Percentiles rank a stretch among this genome's conserved stretches.
Conservation (phyloP, 2,113 vertebrate genomes). For the Catharus minimus region DNA sequence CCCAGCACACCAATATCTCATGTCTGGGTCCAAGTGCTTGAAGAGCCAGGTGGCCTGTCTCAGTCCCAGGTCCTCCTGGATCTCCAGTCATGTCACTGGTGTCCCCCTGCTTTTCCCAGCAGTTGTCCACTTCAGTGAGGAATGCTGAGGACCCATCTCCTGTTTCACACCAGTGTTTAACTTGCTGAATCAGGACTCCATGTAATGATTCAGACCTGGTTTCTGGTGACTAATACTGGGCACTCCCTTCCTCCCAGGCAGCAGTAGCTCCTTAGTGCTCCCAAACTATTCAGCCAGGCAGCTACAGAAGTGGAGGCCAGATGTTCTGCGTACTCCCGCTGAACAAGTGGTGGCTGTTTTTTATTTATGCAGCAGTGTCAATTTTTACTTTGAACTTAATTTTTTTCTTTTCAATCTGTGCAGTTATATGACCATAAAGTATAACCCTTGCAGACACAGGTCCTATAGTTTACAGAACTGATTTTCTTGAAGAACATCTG, state of each 20-base stretch:
- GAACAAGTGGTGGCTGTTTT: not conserved
- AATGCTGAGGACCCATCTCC: not conserved
- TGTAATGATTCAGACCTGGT: constrained; percentile 5
- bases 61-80: not conserved
- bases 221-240: constrained; percentile 43
- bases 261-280: not conserved
- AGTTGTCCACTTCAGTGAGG: not conserved
- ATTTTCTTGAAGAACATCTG: not conserved
- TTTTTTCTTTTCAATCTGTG: not conserved
- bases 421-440: not conserved
- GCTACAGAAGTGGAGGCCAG: not conserved
- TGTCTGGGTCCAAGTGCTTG: not conserved
- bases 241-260: constrained; percentile 55
- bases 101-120: not conserved
- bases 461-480: not conserved
- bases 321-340: not conserved
- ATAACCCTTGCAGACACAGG: not conserved
- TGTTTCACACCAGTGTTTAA: not conserved
- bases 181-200: constrained; percentile 38
- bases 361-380: not conserved
- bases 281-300: not conserved
- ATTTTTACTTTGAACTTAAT: not conserved
- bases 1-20: not conserved
- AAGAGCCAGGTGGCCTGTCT: not conserved
- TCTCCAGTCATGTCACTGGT: not conserved